These are phyloP conservation scores for Hephaestus fuliginosus DNA, from an alignment of 2,797 vertebrate species.

Conservation along the genomic window DNA sequence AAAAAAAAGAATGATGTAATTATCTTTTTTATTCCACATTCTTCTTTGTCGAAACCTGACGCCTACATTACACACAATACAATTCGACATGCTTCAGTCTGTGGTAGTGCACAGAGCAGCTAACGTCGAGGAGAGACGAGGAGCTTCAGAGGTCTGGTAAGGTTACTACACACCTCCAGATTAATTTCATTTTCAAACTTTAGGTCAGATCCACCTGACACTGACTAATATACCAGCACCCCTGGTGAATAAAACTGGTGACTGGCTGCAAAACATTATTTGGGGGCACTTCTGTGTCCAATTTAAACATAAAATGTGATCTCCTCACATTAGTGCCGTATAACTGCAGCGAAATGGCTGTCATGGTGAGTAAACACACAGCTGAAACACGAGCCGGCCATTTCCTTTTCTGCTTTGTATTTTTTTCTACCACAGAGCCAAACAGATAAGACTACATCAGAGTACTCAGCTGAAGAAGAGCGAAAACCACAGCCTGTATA, in stretches of 20 bases:
- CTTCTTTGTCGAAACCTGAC: background rate
- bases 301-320: background rate
- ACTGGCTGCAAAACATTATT: too few relatives aligned
- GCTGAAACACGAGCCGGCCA: slow-evolving; percentile 2
- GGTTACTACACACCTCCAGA: background rate
- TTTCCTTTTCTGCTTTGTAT: slow-evolving; percentile 14
- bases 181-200: too few relatives aligned
- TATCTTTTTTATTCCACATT: background rate
- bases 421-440: background rate
- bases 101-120: background rate
- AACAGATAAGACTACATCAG: background rate
- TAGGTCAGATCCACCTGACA: too few relatives aligned
- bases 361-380: background rate
- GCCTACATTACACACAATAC: background rate
- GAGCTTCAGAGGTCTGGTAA: too few relatives aligned
- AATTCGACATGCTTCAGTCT: background rate
- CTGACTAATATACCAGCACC: too few relatives aligned
- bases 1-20: too few relatives aligned
- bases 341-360: background rate
- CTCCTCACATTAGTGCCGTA: background rate
- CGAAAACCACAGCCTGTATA: background rate
- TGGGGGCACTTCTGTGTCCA: too few relatives aligned
- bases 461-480: background rate
- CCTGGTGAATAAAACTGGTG: too few relatives aligned
- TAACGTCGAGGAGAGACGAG: background rate